Base-by-base conservation (phyloP, 2,113 vertebrate genomes). In the Xyliphius kryptos region DNA sequence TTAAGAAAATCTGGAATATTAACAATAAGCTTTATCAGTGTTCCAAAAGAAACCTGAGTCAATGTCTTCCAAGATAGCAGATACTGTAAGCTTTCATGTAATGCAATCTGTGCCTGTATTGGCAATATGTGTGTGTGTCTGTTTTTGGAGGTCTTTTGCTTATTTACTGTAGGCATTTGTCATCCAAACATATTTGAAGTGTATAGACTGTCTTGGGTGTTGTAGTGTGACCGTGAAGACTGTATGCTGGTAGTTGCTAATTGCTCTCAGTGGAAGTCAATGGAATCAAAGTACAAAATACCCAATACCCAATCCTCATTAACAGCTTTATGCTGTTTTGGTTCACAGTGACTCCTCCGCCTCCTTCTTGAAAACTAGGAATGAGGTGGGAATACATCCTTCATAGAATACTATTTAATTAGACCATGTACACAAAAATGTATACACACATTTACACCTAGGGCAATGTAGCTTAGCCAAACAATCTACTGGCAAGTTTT, bases 241-340 rank as follows among this genome's bases (percentile, higher is more conserved):
- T 22, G 40, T n/a, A 20, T 21, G 38, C 44, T 17, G 9, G 9
- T 22, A 26, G 40, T 22, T 44, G 56, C 40, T 44, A 58, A 44
- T 58, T 58, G 56, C 56, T 58, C 56, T 58, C 40, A 58, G 20
- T 44, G 40, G 56, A 57, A 22, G 40, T 21, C 38, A 15, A n/a
- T 41, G 13, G 13, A 57, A 20, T 13, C 13, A 44, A 21, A 6
- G 9, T 16, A 19, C 11, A 19, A 38, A 56, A 56, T 19, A 40
- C 16, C 6, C 11, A 16, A 54, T 15, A 54, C 26, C 19, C 38
- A 3, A 36, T 38, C 22, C 15, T 19, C 2, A 13, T 2, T 38
- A 36, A 54, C 9, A 2, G 32, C 4, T 38, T 55, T 55, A 55
- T 38, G n/a, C 16, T 40, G 15, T 2, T 10, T 12, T 38, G 11